Evolutionary conservation across 23 tunicate species (phyloP).

Genomic region (Trididemnum nubilum): DNA sequence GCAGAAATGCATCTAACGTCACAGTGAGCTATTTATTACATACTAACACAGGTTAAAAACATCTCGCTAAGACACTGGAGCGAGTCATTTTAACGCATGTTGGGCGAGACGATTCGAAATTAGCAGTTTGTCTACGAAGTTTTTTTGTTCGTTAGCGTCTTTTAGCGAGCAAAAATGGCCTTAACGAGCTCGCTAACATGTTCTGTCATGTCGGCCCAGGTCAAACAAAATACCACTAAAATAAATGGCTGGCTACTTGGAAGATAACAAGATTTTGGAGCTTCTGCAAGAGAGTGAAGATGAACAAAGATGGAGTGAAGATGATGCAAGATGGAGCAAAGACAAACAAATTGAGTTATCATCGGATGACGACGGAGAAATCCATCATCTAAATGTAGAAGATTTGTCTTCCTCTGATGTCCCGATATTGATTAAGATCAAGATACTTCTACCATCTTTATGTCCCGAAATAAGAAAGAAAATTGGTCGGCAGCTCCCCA

Average conservation of each 20-base stretch:
- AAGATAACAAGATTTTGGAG: not conserved
- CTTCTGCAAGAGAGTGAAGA: slow-evolving; percentile 21
- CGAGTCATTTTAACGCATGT: too few species aligned
- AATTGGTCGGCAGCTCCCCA: slow-evolving; percentile 25
- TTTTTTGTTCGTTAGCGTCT: too few species aligned
- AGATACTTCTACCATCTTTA: not conserved
- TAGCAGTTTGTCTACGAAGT: too few species aligned
- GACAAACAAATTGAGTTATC: not conserved
- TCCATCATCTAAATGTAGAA: slow-evolving; percentile 9
- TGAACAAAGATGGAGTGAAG: slow-evolving; percentile 10
- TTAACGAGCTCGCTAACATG: too few species aligned
- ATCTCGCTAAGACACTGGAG: too few species aligned
- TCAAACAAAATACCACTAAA: not conserved
- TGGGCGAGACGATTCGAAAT: too few species aligned
- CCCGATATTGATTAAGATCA: slow-evolving; percentile 14
- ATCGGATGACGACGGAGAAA: slow-evolving; percentile 17
- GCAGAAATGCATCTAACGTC: too few species aligned
- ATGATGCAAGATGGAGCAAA: not conserved
- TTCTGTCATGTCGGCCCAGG: too few species aligned
- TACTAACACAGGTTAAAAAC: too few species aligned
- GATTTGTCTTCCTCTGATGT: slow-evolving; percentile 17
- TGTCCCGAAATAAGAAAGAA: slow-evolving; percentile 31
- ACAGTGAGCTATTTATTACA: too few species aligned
- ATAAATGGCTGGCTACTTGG: not conserved
- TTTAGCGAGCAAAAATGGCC: too few species aligned